Evolutionary conservation across 1,140 invertebrate species (phyloP).

Genomic region (Xylocopa sonorina): DNA sequence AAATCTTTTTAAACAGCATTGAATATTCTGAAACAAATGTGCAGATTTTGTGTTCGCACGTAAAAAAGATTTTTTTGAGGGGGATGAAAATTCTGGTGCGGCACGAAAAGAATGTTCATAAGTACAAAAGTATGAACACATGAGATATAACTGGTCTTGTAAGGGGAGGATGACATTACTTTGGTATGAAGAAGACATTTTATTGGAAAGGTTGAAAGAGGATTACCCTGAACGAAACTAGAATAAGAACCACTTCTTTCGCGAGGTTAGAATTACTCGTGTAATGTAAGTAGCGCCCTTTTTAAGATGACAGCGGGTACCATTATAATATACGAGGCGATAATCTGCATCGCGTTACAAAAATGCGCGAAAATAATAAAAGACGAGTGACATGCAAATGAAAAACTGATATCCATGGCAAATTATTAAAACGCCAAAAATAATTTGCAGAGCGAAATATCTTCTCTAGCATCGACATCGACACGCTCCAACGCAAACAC

Average conservation of each 20-base stretch:
- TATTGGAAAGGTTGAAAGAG: background rate
- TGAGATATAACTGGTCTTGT: background rate
- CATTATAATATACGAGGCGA: background rate
- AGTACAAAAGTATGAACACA: too few species aligned
- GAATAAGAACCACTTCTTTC: background rate
- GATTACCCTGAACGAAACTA: background rate
- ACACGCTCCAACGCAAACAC: too few species aligned
- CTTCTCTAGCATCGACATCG: background rate
- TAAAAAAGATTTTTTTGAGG: too few species aligned
- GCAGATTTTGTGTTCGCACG: too few species aligned
- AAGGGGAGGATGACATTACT: background rate
- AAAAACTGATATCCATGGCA: too few species aligned
- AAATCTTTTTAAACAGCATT: too few species aligned
- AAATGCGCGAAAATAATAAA: too few species aligned
- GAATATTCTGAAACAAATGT: too few species aligned
- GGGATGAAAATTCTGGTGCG: too few species aligned
- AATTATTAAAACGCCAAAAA: too few species aligned
- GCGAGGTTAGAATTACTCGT: background rate
- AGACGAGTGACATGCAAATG: too few species aligned
- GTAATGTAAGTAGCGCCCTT: background rate
- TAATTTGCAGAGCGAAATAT: background rate
- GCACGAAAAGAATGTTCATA: background rate
- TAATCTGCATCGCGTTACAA: too few species aligned
- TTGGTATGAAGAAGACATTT: background rate
- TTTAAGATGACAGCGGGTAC: background rate